Conservation (phyloP, 2,797 vertebrate genomes). For the Eutrigla gurnardus region DNA sequence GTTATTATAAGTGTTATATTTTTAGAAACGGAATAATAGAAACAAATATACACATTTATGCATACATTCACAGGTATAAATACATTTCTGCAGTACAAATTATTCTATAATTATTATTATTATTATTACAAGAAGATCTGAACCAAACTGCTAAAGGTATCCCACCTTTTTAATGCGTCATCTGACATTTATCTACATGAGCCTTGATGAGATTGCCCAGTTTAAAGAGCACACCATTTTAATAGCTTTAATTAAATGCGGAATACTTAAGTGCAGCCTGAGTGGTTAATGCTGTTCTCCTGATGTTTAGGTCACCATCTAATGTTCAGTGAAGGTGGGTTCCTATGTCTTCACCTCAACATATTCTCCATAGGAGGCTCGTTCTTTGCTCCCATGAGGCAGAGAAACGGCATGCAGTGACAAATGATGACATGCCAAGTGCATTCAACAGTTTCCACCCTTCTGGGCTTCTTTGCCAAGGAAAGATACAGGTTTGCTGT, state of each 20-base stretch:
- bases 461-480: neutral
- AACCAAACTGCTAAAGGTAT: neutral
- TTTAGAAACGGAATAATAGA: neutral
- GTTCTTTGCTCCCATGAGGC: slow-evolving; percentile 29
- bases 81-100: no score
- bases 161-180: slow-evolving; percentile 29
- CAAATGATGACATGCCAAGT: slow-evolving; percentile 20
- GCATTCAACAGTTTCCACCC: slow-evolving; percentile 11
- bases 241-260: slow-evolving; percentile 71
- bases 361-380: slow-evolving; percentile 33
- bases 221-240: slow-evolving; percentile 59
- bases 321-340: slow-evolving; percentile 22
- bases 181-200: slow-evolving; percentile 14
- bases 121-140: neutral
- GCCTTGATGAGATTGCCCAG: slow-evolving; percentile 6
- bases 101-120: no score
- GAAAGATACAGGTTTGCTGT: slow-evolving; percentile 19
- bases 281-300: slow-evolving; percentile 62
- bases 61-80: no score
- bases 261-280: slow-evolving; percentile 65
- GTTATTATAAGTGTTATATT: neutral
- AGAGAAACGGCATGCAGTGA: slow-evolving; percentile 33
- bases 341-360: slow-evolving; percentile 43
- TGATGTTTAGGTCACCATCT: slow-evolving; percentile 58
- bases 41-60: no score